These are phyloP conservation scores for Mythimna ferrago DNA, from an alignment of 2,888 invertebrate species.

Conservation along the genomic window DNA sequence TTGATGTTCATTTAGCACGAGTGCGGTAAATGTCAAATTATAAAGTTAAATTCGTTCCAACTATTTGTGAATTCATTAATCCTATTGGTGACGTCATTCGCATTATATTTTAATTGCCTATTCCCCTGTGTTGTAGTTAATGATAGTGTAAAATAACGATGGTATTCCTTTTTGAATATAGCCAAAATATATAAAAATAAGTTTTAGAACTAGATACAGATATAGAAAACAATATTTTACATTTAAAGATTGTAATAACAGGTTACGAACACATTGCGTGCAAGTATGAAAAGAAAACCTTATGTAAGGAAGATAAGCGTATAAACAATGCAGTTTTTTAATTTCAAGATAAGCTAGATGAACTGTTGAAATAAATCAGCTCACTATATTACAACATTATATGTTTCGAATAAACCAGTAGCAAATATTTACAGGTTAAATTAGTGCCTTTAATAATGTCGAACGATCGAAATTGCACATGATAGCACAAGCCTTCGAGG, in stretches of 20 bases:
- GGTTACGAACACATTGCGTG: slow-evolving; percentile 43
- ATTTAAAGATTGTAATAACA: slow-evolving; percentile 26
- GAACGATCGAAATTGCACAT: slow-evolving; percentile 53
- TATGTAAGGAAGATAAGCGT: slow-evolving; percentile 39
- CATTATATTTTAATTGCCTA: slow-evolving; percentile 19
- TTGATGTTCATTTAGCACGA: slow-evolving; percentile 55
- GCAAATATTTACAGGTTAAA: slow-evolving; percentile 42
- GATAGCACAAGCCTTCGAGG: slow-evolving; percentile 49
- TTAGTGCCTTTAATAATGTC: slow-evolving; percentile 52
- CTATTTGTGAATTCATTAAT: slow-evolving; percentile 31
- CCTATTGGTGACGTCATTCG: slow-evolving; percentile 1
- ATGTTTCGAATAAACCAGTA: slow-evolving; percentile 37
- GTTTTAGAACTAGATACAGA: neutral
- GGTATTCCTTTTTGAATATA: no score
- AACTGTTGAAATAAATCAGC: slow-evolving; percentile 41
- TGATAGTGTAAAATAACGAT: neutral
- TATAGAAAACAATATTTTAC: slow-evolving; percentile 5
- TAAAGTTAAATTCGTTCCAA: slow-evolving; percentile 37
- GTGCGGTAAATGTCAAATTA: slow-evolving; percentile 54
- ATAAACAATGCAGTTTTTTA: slow-evolving; percentile 46
- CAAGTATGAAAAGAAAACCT: slow-evolving; percentile 33
- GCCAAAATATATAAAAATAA: neutral
- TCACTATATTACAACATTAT: slow-evolving; percentile 40
- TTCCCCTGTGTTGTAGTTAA: neutral
- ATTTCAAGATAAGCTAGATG: slow-evolving; percentile 37